Conservation (phyloP, 2,888 invertebrate genomes). For the Apoda limacodes region DNA sequence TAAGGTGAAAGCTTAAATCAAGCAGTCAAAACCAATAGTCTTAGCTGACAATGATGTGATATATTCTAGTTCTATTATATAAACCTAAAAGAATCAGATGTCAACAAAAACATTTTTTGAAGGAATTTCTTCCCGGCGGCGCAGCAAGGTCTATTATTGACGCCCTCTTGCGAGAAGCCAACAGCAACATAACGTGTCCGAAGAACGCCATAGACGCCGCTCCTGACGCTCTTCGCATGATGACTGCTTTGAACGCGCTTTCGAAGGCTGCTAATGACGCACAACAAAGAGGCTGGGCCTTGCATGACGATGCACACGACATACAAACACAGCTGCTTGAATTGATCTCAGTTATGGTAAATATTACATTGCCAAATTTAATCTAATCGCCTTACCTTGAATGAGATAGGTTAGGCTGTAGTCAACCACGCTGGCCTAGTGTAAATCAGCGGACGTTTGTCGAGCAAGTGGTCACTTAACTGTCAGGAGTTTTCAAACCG, state of each 20-base stretch:
- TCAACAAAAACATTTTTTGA: constrained; percentile 3
- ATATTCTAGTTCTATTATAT: too few species aligned
- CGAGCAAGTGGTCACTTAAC: too few species aligned
- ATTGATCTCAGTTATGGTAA: constrained; percentile 85
- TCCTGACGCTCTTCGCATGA: constrained; percentile 85
- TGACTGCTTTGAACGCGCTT: constrained; percentile 85
- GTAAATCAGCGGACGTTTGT: too few species aligned
- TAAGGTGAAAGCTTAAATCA: not conserved
- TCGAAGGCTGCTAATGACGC: constrained; percentile 94
- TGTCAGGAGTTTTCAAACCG: too few species aligned
- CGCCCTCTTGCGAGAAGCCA: constrained; percentile 55
- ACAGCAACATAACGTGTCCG: constrained; percentile 58
- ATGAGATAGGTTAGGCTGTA: too few species aligned
- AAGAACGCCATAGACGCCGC: constrained; percentile 82
- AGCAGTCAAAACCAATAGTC: constrained; percentile 1
- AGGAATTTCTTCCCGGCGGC: constrained; percentile 61
- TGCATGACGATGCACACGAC: constrained; percentile 92
- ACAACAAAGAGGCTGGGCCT: constrained; percentile 95
- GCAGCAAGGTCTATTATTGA: constrained; percentile 60
- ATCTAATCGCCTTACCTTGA: too few species aligned
- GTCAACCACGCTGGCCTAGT: too few species aligned
- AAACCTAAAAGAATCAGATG: too few species aligned
- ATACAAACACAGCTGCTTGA: constrained; percentile 88
- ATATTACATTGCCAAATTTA: too few species aligned
- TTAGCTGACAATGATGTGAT: too few species aligned